Evolutionary conservation across 2,113 vertebrate genomes (phyloP).

Genomic region (Pyrgilauda ruficollis): DNA sequence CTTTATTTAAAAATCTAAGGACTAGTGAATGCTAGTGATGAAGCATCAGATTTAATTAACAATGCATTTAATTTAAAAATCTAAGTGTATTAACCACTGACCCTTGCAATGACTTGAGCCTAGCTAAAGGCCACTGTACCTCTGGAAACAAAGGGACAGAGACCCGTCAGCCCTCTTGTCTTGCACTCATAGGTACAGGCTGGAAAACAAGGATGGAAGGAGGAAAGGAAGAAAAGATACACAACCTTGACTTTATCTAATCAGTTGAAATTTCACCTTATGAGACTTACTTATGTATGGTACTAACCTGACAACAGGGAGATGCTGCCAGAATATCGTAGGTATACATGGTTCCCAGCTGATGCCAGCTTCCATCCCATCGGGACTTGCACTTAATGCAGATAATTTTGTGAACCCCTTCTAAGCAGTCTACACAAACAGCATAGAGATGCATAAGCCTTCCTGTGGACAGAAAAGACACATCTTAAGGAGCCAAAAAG

Average conservation of each 20-base stretch:
- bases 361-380: conserved; percentile 99
- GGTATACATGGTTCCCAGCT: conserved; percentile 98
- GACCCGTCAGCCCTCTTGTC: not conserved
- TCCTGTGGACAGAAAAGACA: conserved; percentile 78
- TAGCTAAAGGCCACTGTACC: not conserved
- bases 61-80: not conserved
- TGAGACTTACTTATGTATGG: not conserved
- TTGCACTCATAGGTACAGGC: not conserved
- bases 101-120: not conserved
- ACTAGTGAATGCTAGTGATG: not conserved
- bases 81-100: not conserved
- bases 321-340: conserved; percentile 97
- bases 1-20: not conserved
- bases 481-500: conserved; percentile 24
- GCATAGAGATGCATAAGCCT: conserved; percentile 98
- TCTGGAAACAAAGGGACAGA: not conserved
- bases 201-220: not conserved
- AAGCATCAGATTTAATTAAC: not conserved
- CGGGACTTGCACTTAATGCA: conserved; percentile 99
- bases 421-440: conserved; percentile 97
- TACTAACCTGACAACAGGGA: conserved; percentile 95
- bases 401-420: conserved; percentile 98
- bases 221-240: not conserved
- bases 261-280: not conserved
- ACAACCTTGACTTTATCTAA: not conserved